Percentiles rank a stretch among this genome's conserved stretches.
These are phyloP conservation scores for Ctenomys sociabilis DNA, from an alignment of 2,113 vertebrate genomes.

Conservation along the genomic window DNA sequence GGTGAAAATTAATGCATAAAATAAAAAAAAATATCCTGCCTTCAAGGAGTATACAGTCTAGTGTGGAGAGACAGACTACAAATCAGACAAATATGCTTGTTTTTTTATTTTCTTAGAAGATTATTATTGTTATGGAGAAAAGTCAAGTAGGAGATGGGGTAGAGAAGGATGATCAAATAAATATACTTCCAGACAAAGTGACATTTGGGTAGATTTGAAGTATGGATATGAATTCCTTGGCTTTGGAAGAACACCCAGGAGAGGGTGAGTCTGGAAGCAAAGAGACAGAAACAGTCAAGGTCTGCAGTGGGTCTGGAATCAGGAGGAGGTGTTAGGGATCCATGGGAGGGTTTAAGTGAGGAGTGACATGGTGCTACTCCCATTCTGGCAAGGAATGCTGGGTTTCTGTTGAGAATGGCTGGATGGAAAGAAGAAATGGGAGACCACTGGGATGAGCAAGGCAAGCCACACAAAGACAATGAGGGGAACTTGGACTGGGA, in stretches of 20 bases:
- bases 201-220: background rate
- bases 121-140: background rate
- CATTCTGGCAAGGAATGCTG: background rate
- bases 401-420: background rate
- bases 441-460: background rate
- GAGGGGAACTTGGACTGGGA: background rate
- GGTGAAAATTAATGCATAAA: background rate
- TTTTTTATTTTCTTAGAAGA: background rate
- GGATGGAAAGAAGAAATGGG: background rate
- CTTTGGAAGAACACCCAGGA: background rate
- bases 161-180: background rate
- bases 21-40: background rate
- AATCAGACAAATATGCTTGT: background rate
- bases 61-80: background rate
- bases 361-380: background rate
- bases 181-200: background rate
- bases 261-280: background rate
- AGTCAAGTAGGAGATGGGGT: background rate
- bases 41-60: slow-evolving; percentile 7
- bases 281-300: background rate
- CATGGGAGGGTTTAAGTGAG: background rate
- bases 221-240: background rate
- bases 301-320: background rate
- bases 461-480: background rate
- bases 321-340: background rate